These are phyloP conservation scores for Siphlonurus alternatus DNA, from an alignment of 2,888 invertebrate genomes.

Conservation along the genomic window DNA sequence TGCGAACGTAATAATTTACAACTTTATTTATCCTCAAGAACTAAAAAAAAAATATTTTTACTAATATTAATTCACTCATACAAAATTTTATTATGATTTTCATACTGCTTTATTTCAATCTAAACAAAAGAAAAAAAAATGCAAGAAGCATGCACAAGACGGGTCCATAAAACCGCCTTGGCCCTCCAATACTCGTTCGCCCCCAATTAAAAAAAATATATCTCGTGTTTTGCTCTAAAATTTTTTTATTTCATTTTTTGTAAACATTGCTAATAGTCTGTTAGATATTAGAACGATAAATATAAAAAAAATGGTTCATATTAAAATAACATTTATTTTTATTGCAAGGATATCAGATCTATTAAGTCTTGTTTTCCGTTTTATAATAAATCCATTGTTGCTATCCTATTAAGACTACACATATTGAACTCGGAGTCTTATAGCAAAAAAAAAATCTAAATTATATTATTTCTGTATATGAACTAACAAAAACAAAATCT, in stretches of 20 bases:
- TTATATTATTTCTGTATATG: too few species aligned
- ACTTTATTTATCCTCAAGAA: conserved; percentile 13
- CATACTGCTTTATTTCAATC: neutral
- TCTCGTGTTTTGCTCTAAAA: neutral
- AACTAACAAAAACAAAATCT: neutral
- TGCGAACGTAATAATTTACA: conserved; percentile 2
- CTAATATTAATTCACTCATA: conserved; percentile 1
- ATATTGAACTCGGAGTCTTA: neutral
- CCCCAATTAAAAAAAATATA: neutral
- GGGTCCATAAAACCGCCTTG: neutral
- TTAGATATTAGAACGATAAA: neutral
- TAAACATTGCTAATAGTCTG: neutral
- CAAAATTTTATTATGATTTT: neutral
- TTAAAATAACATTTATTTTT: neutral
- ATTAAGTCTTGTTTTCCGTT: too few species aligned
- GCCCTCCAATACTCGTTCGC: neutral
- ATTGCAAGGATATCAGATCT: neutral
- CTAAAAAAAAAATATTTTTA: conserved; percentile 10
- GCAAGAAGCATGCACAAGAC: neutral
- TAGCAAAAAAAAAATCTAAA: neutral
- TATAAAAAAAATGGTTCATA: neutral
- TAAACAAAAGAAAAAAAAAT: neutral
- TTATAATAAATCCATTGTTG: neutral
- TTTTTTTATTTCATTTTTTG: neutral
- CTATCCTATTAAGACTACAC: neutral